phyloP scores from a whole-genome alignment of 2,888 invertebrate species.

The Drosophila yooni region DNA sequence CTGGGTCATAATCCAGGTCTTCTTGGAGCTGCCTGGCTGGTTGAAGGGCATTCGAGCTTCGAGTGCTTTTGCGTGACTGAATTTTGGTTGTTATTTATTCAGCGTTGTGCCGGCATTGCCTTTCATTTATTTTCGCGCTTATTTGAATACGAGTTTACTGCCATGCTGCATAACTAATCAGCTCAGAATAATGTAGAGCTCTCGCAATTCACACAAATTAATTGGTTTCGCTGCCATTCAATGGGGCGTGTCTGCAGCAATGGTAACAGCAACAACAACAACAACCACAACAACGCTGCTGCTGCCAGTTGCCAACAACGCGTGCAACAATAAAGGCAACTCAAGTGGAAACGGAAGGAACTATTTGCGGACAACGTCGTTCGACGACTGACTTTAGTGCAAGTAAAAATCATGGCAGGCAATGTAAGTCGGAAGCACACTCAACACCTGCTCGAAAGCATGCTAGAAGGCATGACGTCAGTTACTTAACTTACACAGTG shows the following conservation, averaged over 20 bases:
- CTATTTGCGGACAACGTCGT: constrained; percentile 73
- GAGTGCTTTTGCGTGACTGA: not conserved
- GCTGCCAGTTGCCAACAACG: not conserved
- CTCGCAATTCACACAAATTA: constrained; percentile 76
- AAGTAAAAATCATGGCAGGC: constrained; percentile 42
- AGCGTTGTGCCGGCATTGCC: constrained; percentile 50
- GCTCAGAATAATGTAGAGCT: constrained; percentile 66
- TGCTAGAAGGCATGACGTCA: constrained; percentile 43
- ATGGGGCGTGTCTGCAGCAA: constrained; percentile 47
- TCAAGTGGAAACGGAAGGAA: constrained; percentile 76
- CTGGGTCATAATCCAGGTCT: not conserved
- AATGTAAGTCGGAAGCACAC: constrained; percentile 70
- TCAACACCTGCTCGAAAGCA: constrained; percentile 70
- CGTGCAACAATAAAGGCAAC: constrained; percentile 25
- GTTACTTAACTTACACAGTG: constrained; percentile 13
- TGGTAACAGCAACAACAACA: not conserved
- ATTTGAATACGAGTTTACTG: constrained; percentile 55
- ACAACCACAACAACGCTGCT: constrained; percentile 7
- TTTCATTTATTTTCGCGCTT: constrained; percentile 62
- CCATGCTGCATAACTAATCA: constrained; percentile 63
- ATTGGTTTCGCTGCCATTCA: constrained; percentile 73
- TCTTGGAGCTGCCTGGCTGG: not conserved
- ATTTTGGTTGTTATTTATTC: constrained; percentile 49
- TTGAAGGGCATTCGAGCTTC: constrained; percentile 17
- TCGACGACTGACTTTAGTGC: constrained; percentile 41